phyloP scores from a whole-genome alignment of 2,888 invertebrate genomes.

The Hylaea fasciaria region DNA sequence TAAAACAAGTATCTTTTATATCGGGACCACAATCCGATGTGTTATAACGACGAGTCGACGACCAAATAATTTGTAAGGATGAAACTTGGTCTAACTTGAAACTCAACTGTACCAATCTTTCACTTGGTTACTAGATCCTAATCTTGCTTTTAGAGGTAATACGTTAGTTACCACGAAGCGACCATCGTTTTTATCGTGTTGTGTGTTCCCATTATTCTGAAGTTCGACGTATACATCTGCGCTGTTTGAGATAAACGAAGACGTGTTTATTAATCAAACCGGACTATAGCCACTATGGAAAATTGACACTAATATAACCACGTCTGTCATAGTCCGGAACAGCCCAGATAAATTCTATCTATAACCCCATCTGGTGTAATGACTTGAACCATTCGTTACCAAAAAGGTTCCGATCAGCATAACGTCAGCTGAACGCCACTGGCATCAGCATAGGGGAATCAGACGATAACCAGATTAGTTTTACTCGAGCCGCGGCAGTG shows the following conservation, averaged over 20 bases:
- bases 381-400: slow-evolving; percentile 38
- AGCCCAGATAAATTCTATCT: neutral
- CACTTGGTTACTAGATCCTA: slow-evolving; percentile 3
- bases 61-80: slow-evolving; percentile 25
- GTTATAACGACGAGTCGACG: slow-evolving; percentile 43
- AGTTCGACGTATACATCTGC: neutral
- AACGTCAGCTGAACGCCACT: slow-evolving; percentile 78
- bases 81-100: slow-evolving; percentile 19
- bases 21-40: slow-evolving; percentile 49
- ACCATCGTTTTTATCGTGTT: neutral
- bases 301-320: too few relatives aligned
- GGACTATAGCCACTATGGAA: too few relatives aligned
- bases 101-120: neutral
- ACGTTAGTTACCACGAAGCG: slow-evolving; percentile 1
- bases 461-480: slow-evolving; percentile 62
- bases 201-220: neutral
- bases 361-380: slow-evolving; percentile 15
- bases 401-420: slow-evolving; percentile 67
- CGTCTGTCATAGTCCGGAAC: neutral
- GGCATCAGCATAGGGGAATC: slow-evolving; percentile 68
- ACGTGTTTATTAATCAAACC: neutral
- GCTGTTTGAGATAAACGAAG: neutral
- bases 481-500: slow-evolving; percentile 61
- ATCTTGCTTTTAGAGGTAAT: slow-evolving; percentile 13
- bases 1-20: slow-evolving; percentile 58